phyloP scores from a whole-genome alignment of 2,113 vertebrate genomes.

The Romanogobio albipinnatus region DNA sequence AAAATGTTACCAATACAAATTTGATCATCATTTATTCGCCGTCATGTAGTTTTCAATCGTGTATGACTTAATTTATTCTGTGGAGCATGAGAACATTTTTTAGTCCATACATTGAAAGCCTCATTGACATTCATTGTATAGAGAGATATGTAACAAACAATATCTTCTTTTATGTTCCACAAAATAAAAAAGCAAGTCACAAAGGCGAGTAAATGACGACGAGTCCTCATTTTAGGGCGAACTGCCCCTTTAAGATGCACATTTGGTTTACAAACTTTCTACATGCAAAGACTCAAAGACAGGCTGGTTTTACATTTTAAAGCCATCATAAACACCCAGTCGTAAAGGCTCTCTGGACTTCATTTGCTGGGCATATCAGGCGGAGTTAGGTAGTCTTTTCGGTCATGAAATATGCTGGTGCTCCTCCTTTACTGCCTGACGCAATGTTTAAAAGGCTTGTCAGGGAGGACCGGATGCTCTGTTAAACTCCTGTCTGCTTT shows the following conservation, averaged over 20 bases:
- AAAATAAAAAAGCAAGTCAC: not conserved
- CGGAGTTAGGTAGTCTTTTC: conserved; percentile 11
- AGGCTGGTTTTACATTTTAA: not conserved
- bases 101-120: not conserved
- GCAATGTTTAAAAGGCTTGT: conserved; percentile 36
- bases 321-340: conserved; percentile 2
- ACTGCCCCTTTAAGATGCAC: not conserved
- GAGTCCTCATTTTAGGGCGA: not conserved
- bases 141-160: not conserved
- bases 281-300: not conserved
- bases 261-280: conserved; percentile 41
- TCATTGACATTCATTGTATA: not conserved
- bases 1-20: too few relatives aligned
- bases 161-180: not conserved
- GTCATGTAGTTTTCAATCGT: not conserved
- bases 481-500: conserved; percentile 43
- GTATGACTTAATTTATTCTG: not conserved
- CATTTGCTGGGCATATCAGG: conserved; percentile 1
- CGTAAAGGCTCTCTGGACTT: not conserved
- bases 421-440: conserved; percentile 25
- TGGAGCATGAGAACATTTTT: not conserved
- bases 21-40: not conserved
- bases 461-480: conserved; percentile 25
- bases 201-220: too few relatives aligned
- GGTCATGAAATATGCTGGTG: conserved; percentile 43